Percentiles rank a stretch among this genome's conserved stretches.
phyloP scores from a whole-genome alignment of 2,888 invertebrate genomes.

The Noctuana brunneofusca region DNA sequence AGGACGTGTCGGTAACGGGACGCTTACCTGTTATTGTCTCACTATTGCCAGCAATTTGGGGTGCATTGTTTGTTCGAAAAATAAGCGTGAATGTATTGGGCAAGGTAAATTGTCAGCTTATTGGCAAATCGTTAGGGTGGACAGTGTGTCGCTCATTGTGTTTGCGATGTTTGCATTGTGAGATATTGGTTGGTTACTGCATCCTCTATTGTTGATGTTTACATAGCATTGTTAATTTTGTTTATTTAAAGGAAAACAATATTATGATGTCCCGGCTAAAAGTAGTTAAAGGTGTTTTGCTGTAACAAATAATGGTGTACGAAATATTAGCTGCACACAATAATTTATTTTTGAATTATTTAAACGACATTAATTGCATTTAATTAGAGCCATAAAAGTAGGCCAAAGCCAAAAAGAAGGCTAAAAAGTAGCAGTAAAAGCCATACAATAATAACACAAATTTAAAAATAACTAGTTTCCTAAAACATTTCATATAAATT shows the following conservation, averaged over 20 bases:
- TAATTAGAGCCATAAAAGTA: too few relatives aligned
- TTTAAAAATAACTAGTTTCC: too few relatives aligned
- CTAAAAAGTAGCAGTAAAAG: too few relatives aligned
- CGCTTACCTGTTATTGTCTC: conserved; percentile 72
- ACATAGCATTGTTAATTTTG: background rate
- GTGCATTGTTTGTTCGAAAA: conserved; percentile 69
- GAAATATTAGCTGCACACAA: too few relatives aligned
- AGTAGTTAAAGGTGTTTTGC: too few relatives aligned
- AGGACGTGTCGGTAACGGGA: conserved; percentile 62
- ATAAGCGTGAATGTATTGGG: conserved; percentile 56
- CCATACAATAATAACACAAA: too few relatives aligned
- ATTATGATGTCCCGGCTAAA: background rate
- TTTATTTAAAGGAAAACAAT: background rate
- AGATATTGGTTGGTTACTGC: conserved; percentile 4
- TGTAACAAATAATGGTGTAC: too few relatives aligned
- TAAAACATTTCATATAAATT: too few relatives aligned
- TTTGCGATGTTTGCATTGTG: conserved; percentile 11
- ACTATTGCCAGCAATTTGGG: conserved; percentile 71
- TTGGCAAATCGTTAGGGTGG: conserved; percentile 42
- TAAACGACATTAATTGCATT: too few relatives aligned
- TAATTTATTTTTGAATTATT: too few relatives aligned
- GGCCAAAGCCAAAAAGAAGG: too few relatives aligned
- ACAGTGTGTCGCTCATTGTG: conserved; percentile 5
- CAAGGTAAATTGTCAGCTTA: conserved; percentile 43
- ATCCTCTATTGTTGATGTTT: conserved; percentile 3